These are phyloP conservation scores for Caenorhabditis imperialis DNA, from an alignment of 2,888 invertebrate genomes.

Conservation along the genomic window DNA sequence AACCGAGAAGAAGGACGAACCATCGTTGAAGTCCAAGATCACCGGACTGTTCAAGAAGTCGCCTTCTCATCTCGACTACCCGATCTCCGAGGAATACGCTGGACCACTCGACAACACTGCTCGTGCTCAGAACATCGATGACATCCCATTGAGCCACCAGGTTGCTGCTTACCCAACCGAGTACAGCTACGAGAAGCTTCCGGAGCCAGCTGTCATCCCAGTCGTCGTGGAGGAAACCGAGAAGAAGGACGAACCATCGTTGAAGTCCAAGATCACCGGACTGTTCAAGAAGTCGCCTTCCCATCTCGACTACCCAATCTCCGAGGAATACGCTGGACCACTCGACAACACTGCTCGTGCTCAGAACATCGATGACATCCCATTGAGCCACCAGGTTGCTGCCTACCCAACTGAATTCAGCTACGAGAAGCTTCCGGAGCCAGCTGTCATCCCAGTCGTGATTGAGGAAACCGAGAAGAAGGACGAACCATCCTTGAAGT, in stretches of 20 bases:
- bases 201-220: constrained; percentile 19
- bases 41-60: constrained; percentile 54
- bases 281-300: constrained; percentile 58
- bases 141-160: constrained; percentile 51
- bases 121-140: constrained; percentile 49
- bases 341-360: constrained; percentile 36
- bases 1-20: constrained; percentile 25
- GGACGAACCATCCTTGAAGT: constrained; percentile 18
- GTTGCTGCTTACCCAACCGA: constrained; percentile 52
- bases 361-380: constrained; percentile 48
- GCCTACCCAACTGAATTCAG: constrained; percentile 54
- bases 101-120: constrained; percentile 51
- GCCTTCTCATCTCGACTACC: constrained; percentile 63
- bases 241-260: constrained; percentile 27
- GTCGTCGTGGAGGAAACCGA: constrained; percentile 18
- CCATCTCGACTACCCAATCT: constrained; percentile 63
- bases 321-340: constrained; percentile 54
- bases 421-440: constrained; percentile 50
- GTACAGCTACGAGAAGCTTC: constrained; percentile 54
- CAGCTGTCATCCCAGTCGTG: constrained; percentile 20
- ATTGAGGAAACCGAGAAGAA: constrained; percentile 33
- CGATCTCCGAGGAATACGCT: constrained; percentile 51
- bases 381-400: constrained; percentile 54
- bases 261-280: constrained; percentile 36
- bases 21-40: constrained; percentile 29